Evolutionary conservation across 2,797 vertebrate genomes (phyloP).

Genomic region (Ciconia nigra): DNA sequence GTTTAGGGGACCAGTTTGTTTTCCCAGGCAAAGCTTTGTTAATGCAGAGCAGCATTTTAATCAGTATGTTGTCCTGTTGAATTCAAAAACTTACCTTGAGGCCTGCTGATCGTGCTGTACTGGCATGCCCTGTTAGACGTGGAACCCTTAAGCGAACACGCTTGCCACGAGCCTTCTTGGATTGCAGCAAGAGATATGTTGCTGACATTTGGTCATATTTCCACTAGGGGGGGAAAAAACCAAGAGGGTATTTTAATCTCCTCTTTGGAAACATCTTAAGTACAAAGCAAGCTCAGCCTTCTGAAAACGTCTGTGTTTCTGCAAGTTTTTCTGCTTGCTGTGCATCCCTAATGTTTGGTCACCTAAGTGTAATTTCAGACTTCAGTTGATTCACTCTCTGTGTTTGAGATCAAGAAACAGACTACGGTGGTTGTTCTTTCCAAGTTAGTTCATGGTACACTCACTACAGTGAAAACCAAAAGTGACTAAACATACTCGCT

Average conservation of each 20-base stretch:
- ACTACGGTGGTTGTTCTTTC: accelerated
- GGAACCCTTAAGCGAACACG: constrained; percentile 76
- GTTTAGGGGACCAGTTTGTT: background rate
- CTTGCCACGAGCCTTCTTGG: constrained; percentile 87
- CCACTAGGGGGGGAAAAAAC: constrained; percentile 78
- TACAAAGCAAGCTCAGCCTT: background rate
- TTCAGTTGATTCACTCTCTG: background rate
- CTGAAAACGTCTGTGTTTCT: background rate
- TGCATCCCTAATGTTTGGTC: background rate
- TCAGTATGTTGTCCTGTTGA: background rate
- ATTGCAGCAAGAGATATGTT: constrained; percentile 89
- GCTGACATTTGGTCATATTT: constrained; percentile 89
- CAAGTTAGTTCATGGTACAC: background rate
- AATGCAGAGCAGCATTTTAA: background rate
- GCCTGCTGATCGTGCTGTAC: constrained; percentile 50
- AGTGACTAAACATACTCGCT: background rate
- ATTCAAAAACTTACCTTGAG: constrained; percentile 70
- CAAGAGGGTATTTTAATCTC: background rate
- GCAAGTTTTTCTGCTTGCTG: background rate
- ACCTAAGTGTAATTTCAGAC: background rate
- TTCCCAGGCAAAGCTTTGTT: background rate
- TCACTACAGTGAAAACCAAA: background rate
- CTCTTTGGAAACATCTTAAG: background rate
- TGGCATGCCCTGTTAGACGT: background rate
- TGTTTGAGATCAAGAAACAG: background rate